Percentiles rank a stretch among this genome's conserved stretches.
Evolutionary conservation across 2,797 vertebrate species (phyloP).

Genomic region (Eulemur mongoz): DNA sequence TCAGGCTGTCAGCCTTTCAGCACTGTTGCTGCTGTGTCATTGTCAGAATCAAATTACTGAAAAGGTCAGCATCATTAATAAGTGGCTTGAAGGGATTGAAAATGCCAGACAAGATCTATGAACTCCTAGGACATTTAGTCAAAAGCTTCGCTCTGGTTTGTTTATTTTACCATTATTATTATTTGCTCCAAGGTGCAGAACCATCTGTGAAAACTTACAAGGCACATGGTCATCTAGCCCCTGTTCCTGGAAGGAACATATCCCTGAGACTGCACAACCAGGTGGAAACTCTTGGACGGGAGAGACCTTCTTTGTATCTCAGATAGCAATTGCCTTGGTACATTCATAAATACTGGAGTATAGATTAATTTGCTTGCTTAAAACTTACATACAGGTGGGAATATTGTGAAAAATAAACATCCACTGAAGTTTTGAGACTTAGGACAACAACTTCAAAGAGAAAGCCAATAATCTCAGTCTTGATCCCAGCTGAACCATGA

Average conservation of each 20-base stretch:
- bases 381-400: background rate
- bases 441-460: background rate
- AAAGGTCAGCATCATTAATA: conserved; percentile 65
- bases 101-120: conserved; percentile 33
- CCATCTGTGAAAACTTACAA: background rate
- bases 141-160: background rate
- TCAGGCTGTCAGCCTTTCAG: conserved; percentile 63
- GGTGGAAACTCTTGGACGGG: background rate
- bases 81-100: background rate
- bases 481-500: background rate
- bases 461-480: background rate
- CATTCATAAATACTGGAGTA: background rate
- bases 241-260: background rate
- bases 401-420: background rate
- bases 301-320: background rate
- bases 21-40: conserved; percentile 56
- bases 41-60: conserved; percentile 80
- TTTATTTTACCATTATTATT: background rate
- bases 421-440: background rate
- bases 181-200: background rate
- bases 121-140: background rate
- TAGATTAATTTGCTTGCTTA: background rate
- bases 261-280: background rate
- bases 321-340: background rate
- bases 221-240: background rate